phyloP scores from a whole-genome alignment of 1,140 invertebrate genomes.

The Temnothorax nylanderi region DNA sequence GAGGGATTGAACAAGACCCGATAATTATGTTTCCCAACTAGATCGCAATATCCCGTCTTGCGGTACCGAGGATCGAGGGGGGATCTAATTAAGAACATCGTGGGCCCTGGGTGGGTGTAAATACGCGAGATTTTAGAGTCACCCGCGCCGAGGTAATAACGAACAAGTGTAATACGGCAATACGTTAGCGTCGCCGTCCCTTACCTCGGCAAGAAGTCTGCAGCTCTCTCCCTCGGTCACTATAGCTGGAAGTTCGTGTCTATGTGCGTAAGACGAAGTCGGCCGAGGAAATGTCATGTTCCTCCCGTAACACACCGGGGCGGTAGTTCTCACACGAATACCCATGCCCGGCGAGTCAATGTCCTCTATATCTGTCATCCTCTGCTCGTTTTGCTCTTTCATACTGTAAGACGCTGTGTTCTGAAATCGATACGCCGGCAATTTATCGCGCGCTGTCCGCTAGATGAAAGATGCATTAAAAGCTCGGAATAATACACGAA shows the following conservation, averaged over 20 bases:
- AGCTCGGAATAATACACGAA: conserved; percentile 18
- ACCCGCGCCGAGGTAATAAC: background rate
- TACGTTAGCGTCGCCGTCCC: background rate
- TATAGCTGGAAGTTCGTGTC: conserved; percentile 87
- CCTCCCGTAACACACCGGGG: conserved; percentile 84
- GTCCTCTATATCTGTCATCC: conserved; percentile 80
- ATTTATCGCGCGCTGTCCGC: conserved; percentile 50
- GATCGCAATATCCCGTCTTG: background rate
- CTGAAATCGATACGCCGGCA: conserved; percentile 76
- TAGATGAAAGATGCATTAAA: conserved; percentile 56
- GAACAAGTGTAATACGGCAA: background rate
- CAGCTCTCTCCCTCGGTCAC: conserved; percentile 88
- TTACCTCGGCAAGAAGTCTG: conserved; percentile 83
- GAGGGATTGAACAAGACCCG: background rate
- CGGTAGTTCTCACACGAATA: conserved; percentile 78
- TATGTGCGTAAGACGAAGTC: conserved; percentile 81
- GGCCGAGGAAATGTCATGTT: conserved; percentile 89
- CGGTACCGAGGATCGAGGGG: background rate
- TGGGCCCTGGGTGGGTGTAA: no score
- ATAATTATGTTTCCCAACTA: background rate
- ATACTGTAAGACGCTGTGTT: conserved; percentile 85
- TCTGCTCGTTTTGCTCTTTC: conserved; percentile 82
- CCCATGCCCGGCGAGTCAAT: conserved; percentile 76
- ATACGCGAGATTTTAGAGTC: background rate
- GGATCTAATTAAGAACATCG: no score